Conservation (phyloP, 2,888 invertebrate species). For the Peribatodes rhomboidaria region DNA sequence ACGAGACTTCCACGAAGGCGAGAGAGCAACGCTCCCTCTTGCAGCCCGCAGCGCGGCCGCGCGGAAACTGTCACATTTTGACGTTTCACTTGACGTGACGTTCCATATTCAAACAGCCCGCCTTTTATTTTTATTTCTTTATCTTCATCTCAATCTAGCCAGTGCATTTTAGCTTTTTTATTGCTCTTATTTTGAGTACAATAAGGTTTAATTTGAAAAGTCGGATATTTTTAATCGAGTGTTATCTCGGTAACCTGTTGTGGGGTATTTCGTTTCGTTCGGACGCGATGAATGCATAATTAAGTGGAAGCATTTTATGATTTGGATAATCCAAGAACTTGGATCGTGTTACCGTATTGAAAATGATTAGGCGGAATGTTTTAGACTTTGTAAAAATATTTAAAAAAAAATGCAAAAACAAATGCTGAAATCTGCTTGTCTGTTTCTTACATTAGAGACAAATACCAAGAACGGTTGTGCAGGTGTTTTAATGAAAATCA, state of each 20-base stretch:
- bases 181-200: constrained; percentile 35
- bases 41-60: constrained; percentile 68
- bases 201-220: constrained; percentile 70
- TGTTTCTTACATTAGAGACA: too few species aligned
- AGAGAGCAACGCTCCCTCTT: constrained; percentile 70
- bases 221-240: constrained; percentile 76
- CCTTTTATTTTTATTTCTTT: constrained; percentile 81
- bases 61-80: constrained; percentile 86
- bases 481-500: too few species aligned
- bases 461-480: too few species aligned
- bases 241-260: constrained; percentile 82
- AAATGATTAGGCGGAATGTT: constrained; percentile 25
- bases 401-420: too few species aligned
- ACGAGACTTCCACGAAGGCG: constrained; percentile 73
- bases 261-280: constrained; percentile 79
- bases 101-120: constrained; percentile 83
- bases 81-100: constrained; percentile 85
- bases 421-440: background rate
- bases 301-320: constrained; percentile 81
- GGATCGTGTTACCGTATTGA: constrained; percentile 54
- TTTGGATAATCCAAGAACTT: constrained; percentile 68
- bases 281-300: constrained; percentile 84
- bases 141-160: constrained; percentile 74
- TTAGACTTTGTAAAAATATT: constrained; percentile 1
- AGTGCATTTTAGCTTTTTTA: constrained; percentile 13